Base-by-base conservation (phyloP, 2,797 vertebrate species). In the Phoxinus dragarum region DNA sequence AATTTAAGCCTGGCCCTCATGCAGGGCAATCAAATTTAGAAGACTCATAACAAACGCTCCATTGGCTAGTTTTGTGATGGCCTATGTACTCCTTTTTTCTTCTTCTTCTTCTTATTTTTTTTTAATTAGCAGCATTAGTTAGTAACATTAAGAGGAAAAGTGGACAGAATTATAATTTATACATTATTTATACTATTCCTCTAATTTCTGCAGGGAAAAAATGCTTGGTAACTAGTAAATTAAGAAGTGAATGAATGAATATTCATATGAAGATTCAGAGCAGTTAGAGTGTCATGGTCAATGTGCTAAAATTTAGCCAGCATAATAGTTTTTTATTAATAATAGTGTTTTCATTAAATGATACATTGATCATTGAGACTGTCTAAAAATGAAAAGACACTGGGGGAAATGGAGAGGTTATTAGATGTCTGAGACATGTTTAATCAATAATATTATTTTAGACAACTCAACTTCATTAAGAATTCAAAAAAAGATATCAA, bases 241-340 rank as follows among this genome's bases (percentile, higher is more conserved):
- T n/a, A 47, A 36, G 21, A 52, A n/a, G 21, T 67, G 31, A 17
- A 54, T 67, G 23, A 40, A 36, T 66, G 1, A 67, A 83, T 40
- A 54, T 64, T 31, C 5, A 40, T 47, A 31, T 42, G 12, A 38
- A 10, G 49, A 64, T 16, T 61, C 16, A 10, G 19, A 59, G 81
- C 6, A 38, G 61, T 27, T 54, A 31, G 9, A 52, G 47, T 75
- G 31, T 67, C 34, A 68, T 34, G 47, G 64, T 67, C 36, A 76
- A 21, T 76, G 56, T 74, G 31, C 23, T 83, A 66, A 82, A 49
- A 66, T 52, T 38, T 17, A 84, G 72, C 23, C 61, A 84, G 31
- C 44, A 31, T 76, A 10, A 66, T 6, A 73, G 27, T 47, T 61
- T 54, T 47, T 16, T 36, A 64, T 74, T 34, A 82, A 66, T 19